Evolutionary conservation across 2,113 vertebrate genomes (phyloP).

Genomic region (Pituophis catenifer): DNA sequence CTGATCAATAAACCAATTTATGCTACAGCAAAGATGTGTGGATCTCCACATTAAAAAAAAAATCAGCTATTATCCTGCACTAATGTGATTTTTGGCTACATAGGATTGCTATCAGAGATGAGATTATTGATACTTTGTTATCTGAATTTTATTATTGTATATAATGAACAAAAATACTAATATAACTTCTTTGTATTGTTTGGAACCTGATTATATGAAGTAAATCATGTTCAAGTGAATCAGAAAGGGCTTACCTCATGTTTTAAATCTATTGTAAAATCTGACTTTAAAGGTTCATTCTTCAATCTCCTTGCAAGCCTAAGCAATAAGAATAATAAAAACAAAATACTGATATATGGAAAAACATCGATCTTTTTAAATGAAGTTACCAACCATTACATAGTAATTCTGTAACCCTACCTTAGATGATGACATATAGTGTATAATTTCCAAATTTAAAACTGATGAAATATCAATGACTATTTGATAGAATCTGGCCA

Average conservation of each 20-base stretch:
- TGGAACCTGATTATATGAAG: neutral
- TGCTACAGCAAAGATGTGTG: neutral
- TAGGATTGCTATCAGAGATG: neutral
- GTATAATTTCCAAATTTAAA: neutral
- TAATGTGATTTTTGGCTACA: neutral
- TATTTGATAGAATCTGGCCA: neutral
- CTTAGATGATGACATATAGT: neutral
- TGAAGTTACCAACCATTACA: neutral
- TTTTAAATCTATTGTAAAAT: conserved; percentile 97
- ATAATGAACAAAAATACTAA: neutral
- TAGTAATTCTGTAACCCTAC: neutral
- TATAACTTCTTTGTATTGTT: neutral
- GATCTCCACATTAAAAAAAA: neutral
- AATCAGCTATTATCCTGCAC: neutral
- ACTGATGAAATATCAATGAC: neutral
- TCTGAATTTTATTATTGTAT: neutral
- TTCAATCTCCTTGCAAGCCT: conserved; percentile 87
- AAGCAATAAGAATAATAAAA: conserved; percentile 53
- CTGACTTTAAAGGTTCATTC: conserved; percentile 88
- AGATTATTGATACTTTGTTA: neutral
- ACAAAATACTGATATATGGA: neutral
- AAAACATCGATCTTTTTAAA: neutral
- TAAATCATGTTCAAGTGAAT: neutral
- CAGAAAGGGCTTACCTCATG: conserved; percentile 82
- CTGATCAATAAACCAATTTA: neutral